Conservation (phyloP, 2,888 invertebrate genomes). For the Brachyopa scutellaris region DNA sequence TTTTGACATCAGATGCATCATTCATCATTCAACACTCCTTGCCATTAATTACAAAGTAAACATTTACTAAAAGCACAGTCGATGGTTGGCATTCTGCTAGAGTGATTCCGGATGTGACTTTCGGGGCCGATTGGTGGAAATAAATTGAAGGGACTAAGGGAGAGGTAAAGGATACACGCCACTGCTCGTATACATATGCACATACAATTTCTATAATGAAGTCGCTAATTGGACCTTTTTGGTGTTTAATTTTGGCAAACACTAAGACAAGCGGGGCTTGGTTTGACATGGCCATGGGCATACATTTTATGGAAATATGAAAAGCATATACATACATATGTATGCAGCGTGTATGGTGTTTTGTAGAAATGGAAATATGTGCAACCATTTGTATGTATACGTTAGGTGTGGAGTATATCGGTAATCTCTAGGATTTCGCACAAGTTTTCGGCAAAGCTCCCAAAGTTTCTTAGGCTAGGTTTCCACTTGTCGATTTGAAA, state of each 20-base stretch:
- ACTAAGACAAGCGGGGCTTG: background rate
- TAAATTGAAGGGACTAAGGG: background rate
- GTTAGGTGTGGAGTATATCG: no score
- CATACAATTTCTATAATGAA: constrained; percentile 8
- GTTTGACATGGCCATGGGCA: no score
- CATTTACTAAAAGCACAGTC: constrained; percentile 50
- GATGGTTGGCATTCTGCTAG: background rate
- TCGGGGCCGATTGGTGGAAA: background rate
- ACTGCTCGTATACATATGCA: no score
- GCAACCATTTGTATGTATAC: no score
- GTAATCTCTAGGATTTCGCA: no score
- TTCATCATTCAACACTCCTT: constrained; percentile 43
- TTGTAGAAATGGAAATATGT: no score
- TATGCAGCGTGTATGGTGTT: no score
- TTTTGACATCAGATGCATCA: constrained; percentile 56
- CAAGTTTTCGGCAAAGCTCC: no score
- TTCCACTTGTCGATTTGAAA: no score
- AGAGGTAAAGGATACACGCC: background rate
- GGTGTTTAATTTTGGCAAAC: constrained; percentile 4
- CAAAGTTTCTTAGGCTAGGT: no score
- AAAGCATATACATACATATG: no score
- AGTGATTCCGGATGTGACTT: constrained; percentile 34
- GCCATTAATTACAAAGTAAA: constrained; percentile 58
- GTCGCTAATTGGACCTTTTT: constrained; percentile 46
- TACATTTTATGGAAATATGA: no score